Percentiles rank a stretch among this genome's conserved stretches.
These are phyloP conservation scores for Microcaecilia unicolor DNA, from an alignment of 2,797 vertebrate genomes.

Conservation along the genomic window DNA sequence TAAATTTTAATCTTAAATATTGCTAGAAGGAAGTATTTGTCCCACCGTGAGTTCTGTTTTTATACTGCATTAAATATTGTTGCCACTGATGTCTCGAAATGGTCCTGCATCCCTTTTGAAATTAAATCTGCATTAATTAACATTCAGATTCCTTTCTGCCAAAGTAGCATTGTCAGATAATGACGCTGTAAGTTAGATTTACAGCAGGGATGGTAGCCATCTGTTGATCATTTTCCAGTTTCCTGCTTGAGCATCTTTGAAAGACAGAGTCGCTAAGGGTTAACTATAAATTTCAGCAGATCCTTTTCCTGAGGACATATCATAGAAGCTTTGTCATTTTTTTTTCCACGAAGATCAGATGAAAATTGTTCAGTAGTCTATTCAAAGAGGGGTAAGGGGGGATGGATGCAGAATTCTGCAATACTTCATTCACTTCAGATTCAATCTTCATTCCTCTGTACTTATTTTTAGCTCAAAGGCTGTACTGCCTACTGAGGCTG, in stretches of 20 bases:
- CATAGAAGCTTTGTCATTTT: background rate
- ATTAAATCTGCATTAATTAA: background rate
- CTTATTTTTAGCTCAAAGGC: background rate
- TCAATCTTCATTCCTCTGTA: too few species aligned
- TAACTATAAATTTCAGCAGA: slow-evolving; percentile 3
- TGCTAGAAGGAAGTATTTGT: too few species aligned
- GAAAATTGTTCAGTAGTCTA: background rate
- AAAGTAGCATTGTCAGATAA: background rate
- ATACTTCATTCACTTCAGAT: too few species aligned
- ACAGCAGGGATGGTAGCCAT: too few species aligned
- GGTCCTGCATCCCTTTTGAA: too few species aligned
- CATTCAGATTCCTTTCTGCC: background rate
- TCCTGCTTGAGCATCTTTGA: background rate
- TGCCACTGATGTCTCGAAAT: too few species aligned
- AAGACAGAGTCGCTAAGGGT: background rate
- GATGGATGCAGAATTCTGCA: background rate
- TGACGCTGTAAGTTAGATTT: too few species aligned
- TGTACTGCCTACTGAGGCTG: background rate
- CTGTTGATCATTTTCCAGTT: too few species aligned
- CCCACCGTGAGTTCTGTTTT: too few species aligned
- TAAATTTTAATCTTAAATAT: too few species aligned
- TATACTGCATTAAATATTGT: too few species aligned
- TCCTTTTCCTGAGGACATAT: background rate
- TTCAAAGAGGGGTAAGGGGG: too few species aligned
- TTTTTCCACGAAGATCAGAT: background rate